phyloP scores from a whole-genome alignment of 1,140 invertebrate genomes.

The Aphidius ervi region DNA sequence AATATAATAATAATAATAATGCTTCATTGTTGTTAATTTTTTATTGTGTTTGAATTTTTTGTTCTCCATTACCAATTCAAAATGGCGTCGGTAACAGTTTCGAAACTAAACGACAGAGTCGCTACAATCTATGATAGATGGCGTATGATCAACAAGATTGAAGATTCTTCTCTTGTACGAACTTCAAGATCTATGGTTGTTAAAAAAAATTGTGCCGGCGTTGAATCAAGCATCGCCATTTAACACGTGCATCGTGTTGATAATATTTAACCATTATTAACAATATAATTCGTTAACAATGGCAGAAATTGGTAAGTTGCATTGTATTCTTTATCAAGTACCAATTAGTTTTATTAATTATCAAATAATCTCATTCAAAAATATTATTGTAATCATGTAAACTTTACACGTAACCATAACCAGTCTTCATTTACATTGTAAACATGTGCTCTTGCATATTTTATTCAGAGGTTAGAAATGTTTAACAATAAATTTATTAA shows the following conservation, averaged over 20 bases:
- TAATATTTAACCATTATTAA: conserved; percentile 8
- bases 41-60: no score
- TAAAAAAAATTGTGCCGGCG: no score
- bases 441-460: conserved; percentile 27
- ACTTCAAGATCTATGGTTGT: no score
- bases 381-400: conserved; percentile 5
- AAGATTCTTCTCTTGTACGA: no score
- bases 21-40: no score
- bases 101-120: no score
- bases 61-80: no score
- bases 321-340: conserved; percentile 1
- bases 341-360: background rate
- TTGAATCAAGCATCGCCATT: conserved; percentile 6
- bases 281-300: conserved; percentile 29
- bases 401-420: no score
- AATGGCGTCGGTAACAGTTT: no score
- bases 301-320: conserved; percentile 44
- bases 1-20: no score
- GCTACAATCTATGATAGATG: no score
- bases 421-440: conserved; percentile 15
- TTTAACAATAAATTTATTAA: background rate
- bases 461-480: background rate
- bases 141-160: no score
- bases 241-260: conserved; percentile 23
- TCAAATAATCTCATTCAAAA: background rate